Base-by-base conservation (phyloP, 2,113 vertebrate genomes). In the Pituophis catenifer region DNA sequence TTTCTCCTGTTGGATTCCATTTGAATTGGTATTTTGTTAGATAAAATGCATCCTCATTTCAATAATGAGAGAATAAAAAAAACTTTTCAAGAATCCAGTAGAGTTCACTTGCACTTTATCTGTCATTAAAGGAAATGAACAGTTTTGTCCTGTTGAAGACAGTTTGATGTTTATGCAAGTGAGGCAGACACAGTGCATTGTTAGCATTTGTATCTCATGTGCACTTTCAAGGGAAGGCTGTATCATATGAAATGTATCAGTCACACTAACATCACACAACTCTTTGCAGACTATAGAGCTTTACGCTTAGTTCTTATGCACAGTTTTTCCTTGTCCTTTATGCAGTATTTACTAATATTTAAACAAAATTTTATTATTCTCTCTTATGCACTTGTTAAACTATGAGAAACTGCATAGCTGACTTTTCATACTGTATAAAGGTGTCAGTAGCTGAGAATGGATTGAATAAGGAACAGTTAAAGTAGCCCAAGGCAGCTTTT, bases 371-470 rank as follows among this genome's bases (percentile, higher is more conserved):
- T 0, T 23, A 5, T 85, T 26, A 38, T 26, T 6, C 5, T 53
- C 86, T 81, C 8, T 70, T 89, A 9, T 89, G 3, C 21, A 7
- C 93, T 90, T 93, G 38, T 91, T 93, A 90, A 29, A 2, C 0
- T 93, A 81, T 70, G 13, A 85, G 24, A 59, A 29, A 9, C 57
- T 53, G 29, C 29, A 75, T 19, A 75, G 70, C 7, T 91, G 62
- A 57, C 52, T 33, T 53, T 70, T 53, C 29, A 86, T 57, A 70
- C 65, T 17, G 29, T 15, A 26, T 10, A 19, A 15, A 88, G 54
- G 5, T 33, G 94, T 26, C 57, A 91, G 2, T 93, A 95, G 58
- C n/a, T 89, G 59, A 24, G 90, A 65, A 48, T 75, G 15, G 52
- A 48, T 55, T 62, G 54, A 55, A 17, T 19, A 86, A 70, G 81